These are phyloP conservation scores for Augochlora pura DNA, from an alignment of 1,140 invertebrate genomes.

Conservation along the genomic window DNA sequence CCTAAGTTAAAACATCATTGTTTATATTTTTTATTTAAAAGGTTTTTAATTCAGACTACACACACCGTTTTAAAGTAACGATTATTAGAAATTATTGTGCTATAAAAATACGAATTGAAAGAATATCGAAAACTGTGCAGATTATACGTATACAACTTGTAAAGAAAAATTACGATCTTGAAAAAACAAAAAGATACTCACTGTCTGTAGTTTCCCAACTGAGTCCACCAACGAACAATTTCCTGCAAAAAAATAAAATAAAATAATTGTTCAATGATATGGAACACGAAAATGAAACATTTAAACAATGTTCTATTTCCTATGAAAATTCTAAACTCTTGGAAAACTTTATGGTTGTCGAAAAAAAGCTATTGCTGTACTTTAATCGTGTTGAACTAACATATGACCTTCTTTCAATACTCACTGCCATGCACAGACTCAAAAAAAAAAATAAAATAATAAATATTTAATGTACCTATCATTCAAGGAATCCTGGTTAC, in stretches of 20 bases:
- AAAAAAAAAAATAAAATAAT: conserved; percentile 57
- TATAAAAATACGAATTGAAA: not conserved
- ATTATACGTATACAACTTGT: too few relatives aligned
- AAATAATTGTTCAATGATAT: conserved; percentile 53
- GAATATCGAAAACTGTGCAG: too few relatives aligned
- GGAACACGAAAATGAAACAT: conserved; percentile 5
- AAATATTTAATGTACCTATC: conserved; percentile 75
- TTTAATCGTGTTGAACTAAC: conserved; percentile 24
- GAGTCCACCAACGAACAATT: conserved; percentile 97
- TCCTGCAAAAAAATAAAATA: conserved; percentile 88
- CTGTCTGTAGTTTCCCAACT: conserved; percentile 99
- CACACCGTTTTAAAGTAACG: too few relatives aligned
- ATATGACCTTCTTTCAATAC: conserved; percentile 13
- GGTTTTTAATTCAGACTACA: too few relatives aligned
- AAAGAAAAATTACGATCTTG: not conserved
- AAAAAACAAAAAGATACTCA: conserved; percentile 83
- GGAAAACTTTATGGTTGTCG: conserved; percentile 60
- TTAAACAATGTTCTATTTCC: not conserved
- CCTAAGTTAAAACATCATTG: conserved; percentile 72
- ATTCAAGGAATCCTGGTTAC: conserved; percentile 76
- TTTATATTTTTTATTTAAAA: not conserved
- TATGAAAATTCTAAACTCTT: conserved; percentile 48
- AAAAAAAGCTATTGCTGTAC: conserved; percentile 44
- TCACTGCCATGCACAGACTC: conserved; percentile 17
- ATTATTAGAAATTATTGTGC: too few relatives aligned